Conservation (phyloP, 2,888 invertebrate genomes). For the Epirrhoe alternata region DNA sequence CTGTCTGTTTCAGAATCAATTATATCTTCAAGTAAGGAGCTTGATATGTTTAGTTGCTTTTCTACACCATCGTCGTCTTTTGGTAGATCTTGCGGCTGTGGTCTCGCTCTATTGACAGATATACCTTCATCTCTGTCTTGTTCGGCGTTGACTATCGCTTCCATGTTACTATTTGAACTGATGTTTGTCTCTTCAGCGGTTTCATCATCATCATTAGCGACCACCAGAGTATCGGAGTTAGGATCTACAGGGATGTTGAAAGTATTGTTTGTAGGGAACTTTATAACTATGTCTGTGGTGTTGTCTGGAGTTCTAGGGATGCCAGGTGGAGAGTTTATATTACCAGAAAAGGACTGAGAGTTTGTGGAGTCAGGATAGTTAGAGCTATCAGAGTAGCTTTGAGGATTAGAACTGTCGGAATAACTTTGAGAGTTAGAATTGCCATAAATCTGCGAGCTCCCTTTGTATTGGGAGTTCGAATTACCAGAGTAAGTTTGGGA, state of each 20-base stretch:
- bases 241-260: conserved; percentile 72
- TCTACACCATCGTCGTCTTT: conserved; percentile 64
- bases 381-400: conserved; percentile 10
- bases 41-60: conserved; percentile 76
- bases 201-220: conserved; percentile 65
- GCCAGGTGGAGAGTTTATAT: neutral
- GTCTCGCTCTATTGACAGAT: conserved; percentile 61
- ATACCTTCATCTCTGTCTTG: conserved; percentile 72
- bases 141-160: conserved; percentile 72
- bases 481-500: conserved; percentile 24
- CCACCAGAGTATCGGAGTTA: conserved; percentile 75
- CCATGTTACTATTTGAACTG: conserved; percentile 69
- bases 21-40: conserved; percentile 74
- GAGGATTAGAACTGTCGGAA: conserved; percentile 13
- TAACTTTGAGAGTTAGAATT: conserved; percentile 17
- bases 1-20: conserved; percentile 79
- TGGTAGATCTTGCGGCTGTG: conserved; percentile 55
- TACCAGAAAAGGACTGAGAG: conserved; percentile 12
- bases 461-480: conserved; percentile 18
- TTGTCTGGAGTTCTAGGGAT: conserved; percentile 24
- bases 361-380: conserved; percentile 9
- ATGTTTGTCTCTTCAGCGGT: conserved; percentile 65
- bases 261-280: conserved; percentile 65
- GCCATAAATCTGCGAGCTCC: conserved; percentile 2
- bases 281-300: conserved; percentile 59